A percentile compares a stretch with the other conserved stretches of the same genome.
Evolutionary conservation across 2,797 vertebrate genomes (phyloP).

Genomic region (Microctenopoma stevenorrisi): DNA sequence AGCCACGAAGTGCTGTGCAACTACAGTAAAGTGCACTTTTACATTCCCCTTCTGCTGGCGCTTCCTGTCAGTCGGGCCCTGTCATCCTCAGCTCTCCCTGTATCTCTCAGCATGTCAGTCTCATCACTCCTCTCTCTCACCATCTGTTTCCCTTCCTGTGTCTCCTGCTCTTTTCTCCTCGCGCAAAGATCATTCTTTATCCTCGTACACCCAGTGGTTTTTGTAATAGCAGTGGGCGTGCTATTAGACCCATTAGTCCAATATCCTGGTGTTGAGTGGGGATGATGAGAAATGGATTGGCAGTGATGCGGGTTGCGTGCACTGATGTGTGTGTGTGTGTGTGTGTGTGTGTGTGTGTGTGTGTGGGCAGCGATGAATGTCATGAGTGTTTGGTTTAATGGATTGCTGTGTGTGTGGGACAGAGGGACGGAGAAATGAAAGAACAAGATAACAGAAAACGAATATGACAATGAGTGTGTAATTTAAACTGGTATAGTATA

Average conservation of each 20-base stretch:
- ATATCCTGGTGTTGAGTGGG: constrained; percentile 62
- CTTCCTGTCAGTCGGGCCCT: constrained; percentile 54
- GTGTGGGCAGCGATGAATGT: constrained; percentile 50
- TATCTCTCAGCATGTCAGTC: constrained; percentile 42
- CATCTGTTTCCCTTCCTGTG: constrained; percentile 25
- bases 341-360: constrained; percentile 31
- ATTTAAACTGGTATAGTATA: background rate
- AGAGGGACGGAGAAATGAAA: constrained; percentile 26
- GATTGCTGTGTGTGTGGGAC: constrained; percentile 44
- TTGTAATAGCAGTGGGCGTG: constrained; percentile 57
- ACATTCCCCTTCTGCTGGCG: constrained; percentile 38
- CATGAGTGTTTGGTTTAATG: constrained; percentile 67
- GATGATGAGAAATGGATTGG: constrained; percentile 66
- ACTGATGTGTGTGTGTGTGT: constrained; percentile 35
- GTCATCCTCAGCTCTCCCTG: constrained; percentile 37
- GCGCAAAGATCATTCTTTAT: constrained; percentile 48
- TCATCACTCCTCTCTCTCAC: constrained; percentile 39
- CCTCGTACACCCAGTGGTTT: constrained; percentile 34
- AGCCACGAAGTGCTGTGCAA: constrained; percentile 41
- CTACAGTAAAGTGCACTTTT: constrained; percentile 42
- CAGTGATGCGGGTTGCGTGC: constrained; percentile 46
- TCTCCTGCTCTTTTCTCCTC: constrained; percentile 18
- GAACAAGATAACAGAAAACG: constrained; percentile 37
- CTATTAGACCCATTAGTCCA: constrained; percentile 69
- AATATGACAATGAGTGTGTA: background rate